Percentiles rank a stretch among this genome's conserved stretches.
These are phyloP conservation scores for Cygnus buccinator DNA, from an alignment of 2,113 vertebrate species.

Conservation along the genomic window DNA sequence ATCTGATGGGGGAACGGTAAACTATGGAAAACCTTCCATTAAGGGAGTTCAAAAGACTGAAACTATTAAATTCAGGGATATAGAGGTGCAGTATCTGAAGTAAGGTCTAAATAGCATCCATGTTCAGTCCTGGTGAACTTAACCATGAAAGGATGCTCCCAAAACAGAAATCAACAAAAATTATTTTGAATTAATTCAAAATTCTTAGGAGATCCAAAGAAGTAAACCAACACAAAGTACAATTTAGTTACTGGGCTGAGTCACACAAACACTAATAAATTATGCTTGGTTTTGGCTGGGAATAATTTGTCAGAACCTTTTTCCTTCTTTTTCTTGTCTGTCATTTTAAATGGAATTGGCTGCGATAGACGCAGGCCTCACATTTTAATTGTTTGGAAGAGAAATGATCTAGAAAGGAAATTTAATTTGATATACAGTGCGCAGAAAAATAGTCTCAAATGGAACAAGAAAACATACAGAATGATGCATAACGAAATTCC, in stretches of 20 bases:
- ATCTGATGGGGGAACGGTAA: not conserved
- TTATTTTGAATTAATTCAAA: not conserved
- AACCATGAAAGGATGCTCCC: not conserved
- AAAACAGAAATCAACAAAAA: not conserved
- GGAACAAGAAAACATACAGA: not conserved
- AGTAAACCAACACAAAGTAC: not conserved
- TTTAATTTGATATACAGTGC: not conserved
- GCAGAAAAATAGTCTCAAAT: not conserved
- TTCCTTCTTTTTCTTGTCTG: not conserved
- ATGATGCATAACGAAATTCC: not conserved
- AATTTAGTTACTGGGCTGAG: not conserved
- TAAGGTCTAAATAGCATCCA: not conserved
- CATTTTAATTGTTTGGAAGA: not conserved
- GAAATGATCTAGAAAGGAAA: not conserved
- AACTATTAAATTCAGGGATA: not conserved
- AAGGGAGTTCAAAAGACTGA: not conserved
- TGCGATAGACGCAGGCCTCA: rapidly evolving
- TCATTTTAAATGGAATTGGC: not conserved
- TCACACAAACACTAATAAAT: not conserved
- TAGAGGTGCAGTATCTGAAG: not conserved
- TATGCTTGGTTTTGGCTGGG: not conserved
- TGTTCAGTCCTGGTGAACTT: not conserved
- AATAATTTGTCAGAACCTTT: not conserved
- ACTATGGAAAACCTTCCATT: not conserved
- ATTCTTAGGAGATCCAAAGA: not conserved